phyloP scores from a whole-genome alignment of 2,113 vertebrate genomes.

The Girardinichthys multiradiatus region DNA sequence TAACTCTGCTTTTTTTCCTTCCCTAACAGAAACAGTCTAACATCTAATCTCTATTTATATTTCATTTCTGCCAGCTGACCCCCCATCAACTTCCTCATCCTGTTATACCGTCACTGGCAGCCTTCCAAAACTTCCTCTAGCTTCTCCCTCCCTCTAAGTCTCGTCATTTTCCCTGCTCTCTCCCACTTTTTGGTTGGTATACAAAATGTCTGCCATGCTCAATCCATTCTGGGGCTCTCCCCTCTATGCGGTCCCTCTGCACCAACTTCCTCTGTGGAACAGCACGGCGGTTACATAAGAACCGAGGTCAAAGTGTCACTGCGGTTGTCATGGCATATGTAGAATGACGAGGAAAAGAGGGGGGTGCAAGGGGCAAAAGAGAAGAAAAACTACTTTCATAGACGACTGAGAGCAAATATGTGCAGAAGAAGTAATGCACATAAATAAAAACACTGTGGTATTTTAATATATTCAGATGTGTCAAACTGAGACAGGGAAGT shows the following conservation, averaged over 20 bases:
- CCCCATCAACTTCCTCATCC: slow-evolving; percentile 54
- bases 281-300: slow-evolving; percentile 71
- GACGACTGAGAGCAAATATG: neutral
- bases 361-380: slow-evolving; percentile 37
- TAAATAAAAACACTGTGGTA: slow-evolving; percentile 10
- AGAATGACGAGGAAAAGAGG: slow-evolving; percentile 59
- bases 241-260: slow-evolving; percentile 9
- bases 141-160: slow-evolving; percentile 22
- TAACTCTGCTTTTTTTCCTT: slow-evolving; percentile 1
- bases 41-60: slow-evolving; percentile 43
- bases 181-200: slow-evolving; percentile 49
- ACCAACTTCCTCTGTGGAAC: slow-evolving; percentile 38
- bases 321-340: slow-evolving; percentile 73
- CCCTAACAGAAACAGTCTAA: slow-evolving; percentile 13
- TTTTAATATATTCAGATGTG: neutral
- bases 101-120: slow-evolving; percentile 60
- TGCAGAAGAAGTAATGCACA: slow-evolving; percentile 5
- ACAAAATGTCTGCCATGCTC: slow-evolving; percentile 73
- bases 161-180: slow-evolving; percentile 27
- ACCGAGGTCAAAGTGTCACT: slow-evolving; percentile 73
- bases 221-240: slow-evolving; percentile 23
- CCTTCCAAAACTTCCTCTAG: slow-evolving; percentile 27
- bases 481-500: slow-evolving; percentile 7
- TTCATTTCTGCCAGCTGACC: slow-evolving; percentile 14
- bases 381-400: slow-evolving; percentile 13